Evolutionary conservation across 2,888 invertebrate genomes (phyloP).

Genomic region (Cerastis rubricosa): DNA sequence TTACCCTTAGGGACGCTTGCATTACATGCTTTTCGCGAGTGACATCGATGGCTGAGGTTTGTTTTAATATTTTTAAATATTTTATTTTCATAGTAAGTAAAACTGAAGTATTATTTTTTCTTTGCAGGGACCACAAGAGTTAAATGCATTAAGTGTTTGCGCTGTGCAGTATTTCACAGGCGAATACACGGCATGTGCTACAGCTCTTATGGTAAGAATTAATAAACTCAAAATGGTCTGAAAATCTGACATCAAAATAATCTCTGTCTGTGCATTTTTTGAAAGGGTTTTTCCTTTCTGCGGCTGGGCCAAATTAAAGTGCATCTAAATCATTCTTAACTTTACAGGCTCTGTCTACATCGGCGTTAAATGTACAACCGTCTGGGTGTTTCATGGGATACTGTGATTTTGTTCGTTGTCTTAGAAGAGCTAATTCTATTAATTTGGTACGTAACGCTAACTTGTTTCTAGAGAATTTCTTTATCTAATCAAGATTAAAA

Average conservation of each 20-base stretch:
- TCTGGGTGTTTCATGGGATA: slow-evolving; percentile 91
- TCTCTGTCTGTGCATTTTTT: not conserved
- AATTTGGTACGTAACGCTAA: slow-evolving; percentile 85
- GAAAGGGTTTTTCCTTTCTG: not conserved
- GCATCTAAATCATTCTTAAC: not conserved
- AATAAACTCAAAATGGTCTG: not conserved
- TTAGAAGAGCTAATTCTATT: slow-evolving; percentile 90
- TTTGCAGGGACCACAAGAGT: slow-evolving; percentile 88
- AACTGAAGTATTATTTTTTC: slow-evolving; percentile 22
- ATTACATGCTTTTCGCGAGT: slow-evolving; percentile 92
- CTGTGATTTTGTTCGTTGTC: slow-evolving; percentile 91
- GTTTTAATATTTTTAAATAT: not conserved
- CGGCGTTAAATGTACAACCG: slow-evolving; percentile 86
- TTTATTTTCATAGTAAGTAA: not conserved
- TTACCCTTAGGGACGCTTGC: slow-evolving; percentile 91
- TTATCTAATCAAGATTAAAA: not conserved
- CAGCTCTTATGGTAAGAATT: slow-evolving; percentile 85
- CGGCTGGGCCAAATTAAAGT: not conserved
- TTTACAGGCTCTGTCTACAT: slow-evolving; percentile 82
- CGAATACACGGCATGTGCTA: slow-evolving; percentile 89
- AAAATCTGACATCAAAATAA: not conserved
- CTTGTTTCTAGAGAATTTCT: not conserved
- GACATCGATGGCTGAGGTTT: slow-evolving; percentile 87
- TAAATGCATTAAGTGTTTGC: slow-evolving; percentile 89
- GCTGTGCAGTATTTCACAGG: slow-evolving; percentile 89